Evolutionary conservation across 1,140 invertebrate species (phyloP).

Genomic region (Bursaphelenchus mucronatus): DNA sequence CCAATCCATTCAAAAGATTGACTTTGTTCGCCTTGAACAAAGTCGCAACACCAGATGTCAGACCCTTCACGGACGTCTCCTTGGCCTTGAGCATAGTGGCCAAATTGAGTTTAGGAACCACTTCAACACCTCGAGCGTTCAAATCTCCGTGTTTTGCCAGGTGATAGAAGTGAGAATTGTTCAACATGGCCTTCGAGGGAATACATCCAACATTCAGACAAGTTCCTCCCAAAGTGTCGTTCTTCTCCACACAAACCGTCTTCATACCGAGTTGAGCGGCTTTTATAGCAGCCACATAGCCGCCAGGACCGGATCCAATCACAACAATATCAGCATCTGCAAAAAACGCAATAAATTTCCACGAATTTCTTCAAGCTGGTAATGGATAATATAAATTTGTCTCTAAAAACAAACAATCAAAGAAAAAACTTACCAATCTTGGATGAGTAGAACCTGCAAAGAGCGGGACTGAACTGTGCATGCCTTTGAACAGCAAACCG

Average conservation of each 20-base stretch:
- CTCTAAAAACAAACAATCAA: no score
- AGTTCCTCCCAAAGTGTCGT: constrained; percentile 87
- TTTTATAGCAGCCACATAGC: constrained; percentile 98
- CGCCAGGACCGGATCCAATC: constrained; percentile 94
- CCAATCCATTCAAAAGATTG: constrained; percentile 70
- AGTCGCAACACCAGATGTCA: constrained; percentile 92
- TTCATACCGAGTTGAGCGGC: constrained; percentile 94
- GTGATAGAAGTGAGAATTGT: constrained; percentile 97
- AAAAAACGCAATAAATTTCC: constrained; percentile 32
- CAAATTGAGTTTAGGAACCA: constrained; percentile 75
- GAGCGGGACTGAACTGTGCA: no score
- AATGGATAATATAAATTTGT: no score
- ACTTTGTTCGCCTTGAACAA: constrained; percentile 97
- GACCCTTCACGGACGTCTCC: constrained; percentile 76
- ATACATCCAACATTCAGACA: constrained; percentile 79
- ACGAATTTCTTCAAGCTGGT: not conserved
- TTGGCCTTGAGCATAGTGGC: constrained; percentile 87
- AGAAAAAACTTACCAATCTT: no score
- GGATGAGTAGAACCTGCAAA: no score
- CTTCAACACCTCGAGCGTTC: constrained; percentile 63
- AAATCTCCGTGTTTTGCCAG: constrained; percentile 82
- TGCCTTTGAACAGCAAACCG: no score
- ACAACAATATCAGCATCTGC: constrained; percentile 86
- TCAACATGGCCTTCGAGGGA: constrained; percentile 69
- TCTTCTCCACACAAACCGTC: constrained; percentile 94